Evolutionary conservation across 2,113 vertebrate genomes (phyloP).

Genomic region (Forbesichthys papilliferus): DNA sequence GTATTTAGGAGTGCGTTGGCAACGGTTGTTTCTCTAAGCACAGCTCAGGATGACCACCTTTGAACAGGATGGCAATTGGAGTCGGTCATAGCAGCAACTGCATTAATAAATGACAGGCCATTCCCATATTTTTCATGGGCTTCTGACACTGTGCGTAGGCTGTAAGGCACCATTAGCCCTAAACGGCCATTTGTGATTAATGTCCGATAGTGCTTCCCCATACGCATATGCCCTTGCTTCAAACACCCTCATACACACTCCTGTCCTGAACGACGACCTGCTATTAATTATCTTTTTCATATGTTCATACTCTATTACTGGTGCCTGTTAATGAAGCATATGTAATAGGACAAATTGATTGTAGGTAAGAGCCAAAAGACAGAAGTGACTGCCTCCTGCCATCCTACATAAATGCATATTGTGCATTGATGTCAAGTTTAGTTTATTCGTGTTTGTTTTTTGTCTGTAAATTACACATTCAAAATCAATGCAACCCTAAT

Average conservation of each 20-base stretch:
- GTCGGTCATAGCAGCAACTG: slow-evolving; percentile 24
- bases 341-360: slow-evolving; percentile 12
- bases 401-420: no score
- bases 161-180: slow-evolving; percentile 42
- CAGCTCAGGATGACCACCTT: no score
- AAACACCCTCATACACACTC: slow-evolving; percentile 10
- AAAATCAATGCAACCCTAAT: no score
- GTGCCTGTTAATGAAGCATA: slow-evolving; percentile 2
- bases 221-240: slow-evolving; percentile 1
- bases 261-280: slow-evolving; percentile 17
- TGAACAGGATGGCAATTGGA: slow-evolving; percentile 13
- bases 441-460: no score
- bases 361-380: no score
- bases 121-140: slow-evolving; percentile 42
- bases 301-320: neutral
- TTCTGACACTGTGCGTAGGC: slow-evolving; percentile 36
- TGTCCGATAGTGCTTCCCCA: slow-evolving; percentile 8
- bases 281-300: slow-evolving; percentile 5
- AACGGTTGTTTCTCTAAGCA: neutral
- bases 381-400: no score
- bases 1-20: neutral
- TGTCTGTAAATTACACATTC: no score
- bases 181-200: slow-evolving; percentile 29
- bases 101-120: slow-evolving; percentile 39
- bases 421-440: no score